Conservation (phyloP, 2,797 vertebrate genomes). For the Syngnathus rostellatus region DNA sequence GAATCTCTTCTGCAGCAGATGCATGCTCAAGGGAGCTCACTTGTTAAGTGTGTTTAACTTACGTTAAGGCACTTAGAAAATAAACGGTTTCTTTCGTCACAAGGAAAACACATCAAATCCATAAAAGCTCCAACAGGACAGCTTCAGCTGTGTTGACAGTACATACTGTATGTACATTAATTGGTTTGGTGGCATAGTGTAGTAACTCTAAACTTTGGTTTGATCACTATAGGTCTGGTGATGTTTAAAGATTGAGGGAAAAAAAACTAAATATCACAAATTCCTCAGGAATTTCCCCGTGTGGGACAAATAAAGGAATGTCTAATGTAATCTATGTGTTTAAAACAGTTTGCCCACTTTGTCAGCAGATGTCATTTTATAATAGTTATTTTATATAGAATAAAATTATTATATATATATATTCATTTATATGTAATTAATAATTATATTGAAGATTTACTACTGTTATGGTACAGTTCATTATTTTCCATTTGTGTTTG, state of each 20-base stretch:
- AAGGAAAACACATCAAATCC: not conserved
- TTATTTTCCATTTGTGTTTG: not conserved
- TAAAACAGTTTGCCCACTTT: not conserved
- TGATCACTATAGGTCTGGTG: not conserved
- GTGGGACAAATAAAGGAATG: no score
- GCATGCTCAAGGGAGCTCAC: constrained; percentile 11
- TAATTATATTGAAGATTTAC: no score
- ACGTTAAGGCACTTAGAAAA: constrained; percentile 1
- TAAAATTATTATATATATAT: no score
- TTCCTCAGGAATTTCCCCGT: no score
- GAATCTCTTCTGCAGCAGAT: constrained; percentile 22
- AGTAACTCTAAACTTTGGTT: no score
- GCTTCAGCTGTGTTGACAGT: not conserved
- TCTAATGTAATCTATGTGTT: not conserved
- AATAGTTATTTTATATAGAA: no score
- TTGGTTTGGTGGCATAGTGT: no score
- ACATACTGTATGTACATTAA: no score
- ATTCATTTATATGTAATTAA: no score
- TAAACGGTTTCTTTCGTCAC: not conserved
- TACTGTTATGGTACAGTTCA: not conserved
- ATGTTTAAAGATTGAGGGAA: not conserved
- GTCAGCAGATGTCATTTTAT: not conserved
- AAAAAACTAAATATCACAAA: no score
- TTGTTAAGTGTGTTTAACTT: constrained; percentile 9
- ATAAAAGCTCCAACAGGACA: not conserved